These are phyloP conservation scores for Parus major DNA, from an alignment of 2,113 vertebrate genomes.

Conservation along the genomic window DNA sequence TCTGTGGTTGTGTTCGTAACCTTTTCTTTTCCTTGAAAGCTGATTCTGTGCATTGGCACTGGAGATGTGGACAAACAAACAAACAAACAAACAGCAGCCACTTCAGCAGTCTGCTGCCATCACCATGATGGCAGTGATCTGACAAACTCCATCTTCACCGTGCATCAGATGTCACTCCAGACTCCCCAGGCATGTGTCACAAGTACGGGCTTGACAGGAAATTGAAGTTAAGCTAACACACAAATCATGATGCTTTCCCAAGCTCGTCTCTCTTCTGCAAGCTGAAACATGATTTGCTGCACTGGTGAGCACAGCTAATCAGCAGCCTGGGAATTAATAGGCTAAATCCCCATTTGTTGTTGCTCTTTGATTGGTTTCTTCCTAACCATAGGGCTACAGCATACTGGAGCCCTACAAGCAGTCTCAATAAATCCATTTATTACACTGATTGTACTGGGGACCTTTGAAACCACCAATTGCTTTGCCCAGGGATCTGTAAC, in stretches of 20 bases:
- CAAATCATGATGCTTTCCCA: slow-evolving; percentile 61
- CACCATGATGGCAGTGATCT: not conserved
- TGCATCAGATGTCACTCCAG: slow-evolving; percentile 21
- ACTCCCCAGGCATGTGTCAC: slow-evolving; percentile 41
- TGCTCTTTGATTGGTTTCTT: slow-evolving; percentile 35
- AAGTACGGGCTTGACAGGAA: slow-evolving; percentile 67
- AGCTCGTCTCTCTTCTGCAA: slow-evolving; percentile 17
- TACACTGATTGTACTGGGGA: not conserved
- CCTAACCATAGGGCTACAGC: not conserved
- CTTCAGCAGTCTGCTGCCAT: not conserved
- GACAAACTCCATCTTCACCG: slow-evolving; percentile 34
- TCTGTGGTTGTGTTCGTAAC: not conserved
- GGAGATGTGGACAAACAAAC: not conserved
- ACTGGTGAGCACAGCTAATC: slow-evolving; percentile 6
- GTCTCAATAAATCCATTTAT: slow-evolving; percentile 41
- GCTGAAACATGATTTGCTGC: slow-evolving; percentile 51
- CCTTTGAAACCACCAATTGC: slow-evolving; percentile 19
- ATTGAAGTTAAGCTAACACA: slow-evolving; percentile 62
- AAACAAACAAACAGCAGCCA: not conserved
- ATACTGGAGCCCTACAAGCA: not conserved
- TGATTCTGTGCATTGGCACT: not conserved
- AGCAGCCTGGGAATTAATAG: slow-evolving; percentile 54
- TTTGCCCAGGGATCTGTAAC: slow-evolving; percentile 23
- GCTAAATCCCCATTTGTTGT: slow-evolving; percentile 26
- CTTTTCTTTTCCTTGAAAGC: not conserved